Conservation (phyloP, 2,888 invertebrate species). For the Pristionchus japonicus region DNA sequence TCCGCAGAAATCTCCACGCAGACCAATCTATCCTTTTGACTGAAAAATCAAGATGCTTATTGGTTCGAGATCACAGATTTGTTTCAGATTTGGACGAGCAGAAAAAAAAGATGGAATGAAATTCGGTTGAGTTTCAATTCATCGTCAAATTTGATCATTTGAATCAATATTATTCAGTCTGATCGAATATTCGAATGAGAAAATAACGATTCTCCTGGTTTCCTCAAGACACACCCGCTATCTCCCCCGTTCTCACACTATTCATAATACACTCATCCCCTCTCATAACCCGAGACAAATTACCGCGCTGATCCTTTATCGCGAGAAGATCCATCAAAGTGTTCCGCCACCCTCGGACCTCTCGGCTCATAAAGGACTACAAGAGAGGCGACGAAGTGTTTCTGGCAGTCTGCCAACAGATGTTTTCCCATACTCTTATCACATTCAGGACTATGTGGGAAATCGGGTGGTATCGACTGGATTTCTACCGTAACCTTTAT, state of each 20-base stretch:
- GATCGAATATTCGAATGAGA: too few species aligned
- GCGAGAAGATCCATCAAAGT: constrained; percentile 26
- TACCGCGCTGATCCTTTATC: not conserved
- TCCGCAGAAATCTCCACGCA: too few species aligned
- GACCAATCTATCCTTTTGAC: too few species aligned
- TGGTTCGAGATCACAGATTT: too few species aligned
- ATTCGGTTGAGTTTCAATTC: too few species aligned
- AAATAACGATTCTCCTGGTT: too few species aligned
- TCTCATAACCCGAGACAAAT: not conserved
- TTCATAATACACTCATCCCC: constrained; percentile 29
- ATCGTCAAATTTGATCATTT: too few species aligned
- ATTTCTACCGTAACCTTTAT: not conserved
- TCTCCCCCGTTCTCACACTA: constrained; percentile 7
- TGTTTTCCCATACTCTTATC: constrained; percentile 23
- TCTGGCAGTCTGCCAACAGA: constrained; percentile 28
- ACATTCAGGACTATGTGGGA: constrained; percentile 39
- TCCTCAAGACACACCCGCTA: not conserved
- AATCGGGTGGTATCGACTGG: not conserved
- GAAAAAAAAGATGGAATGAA: too few species aligned
- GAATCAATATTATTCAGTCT: too few species aligned
- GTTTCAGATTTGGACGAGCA: too few species aligned
- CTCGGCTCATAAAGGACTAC: not conserved
- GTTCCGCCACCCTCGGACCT: constrained; percentile 7
- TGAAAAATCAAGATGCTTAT: too few species aligned
- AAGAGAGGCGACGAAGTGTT: not conserved